Evolutionary conservation across 2,113 vertebrate species (phyloP).

Genomic region (Falcunculus frontatus): DNA sequence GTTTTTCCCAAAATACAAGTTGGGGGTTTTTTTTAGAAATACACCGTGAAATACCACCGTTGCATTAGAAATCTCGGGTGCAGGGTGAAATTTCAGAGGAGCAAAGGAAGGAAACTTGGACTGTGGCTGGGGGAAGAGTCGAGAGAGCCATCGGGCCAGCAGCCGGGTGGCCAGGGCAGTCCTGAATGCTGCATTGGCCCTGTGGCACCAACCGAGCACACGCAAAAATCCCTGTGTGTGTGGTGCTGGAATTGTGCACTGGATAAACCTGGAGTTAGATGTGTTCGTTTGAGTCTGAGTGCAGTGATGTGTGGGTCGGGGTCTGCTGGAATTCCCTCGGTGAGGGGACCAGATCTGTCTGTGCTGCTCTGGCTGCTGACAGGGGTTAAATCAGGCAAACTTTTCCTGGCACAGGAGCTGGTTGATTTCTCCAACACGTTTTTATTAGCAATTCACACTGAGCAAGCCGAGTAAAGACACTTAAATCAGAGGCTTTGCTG

Average conservation of each 20-base stretch:
- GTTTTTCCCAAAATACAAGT: accelerated
- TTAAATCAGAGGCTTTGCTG: not conserved
- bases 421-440: not conserved
- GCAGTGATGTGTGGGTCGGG: not conserved
- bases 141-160: accelerated
- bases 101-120: not conserved
- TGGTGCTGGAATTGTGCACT: not conserved
- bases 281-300: not conserved
- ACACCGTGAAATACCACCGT: accelerated
- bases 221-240: accelerated
- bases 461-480: not conserved
- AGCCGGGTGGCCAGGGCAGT: accelerated
- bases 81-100: not conserved
- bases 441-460: not conserved
- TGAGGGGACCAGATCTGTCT: not conserved
- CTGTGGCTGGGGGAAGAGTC: too few species aligned
- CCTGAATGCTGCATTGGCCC: accelerated
- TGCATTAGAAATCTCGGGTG: not conserved
- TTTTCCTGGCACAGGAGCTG: not conserved
- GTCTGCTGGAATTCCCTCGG: not conserved
- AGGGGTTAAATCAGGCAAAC: not conserved
- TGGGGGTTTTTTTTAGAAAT: not conserved
- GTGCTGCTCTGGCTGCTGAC: not conserved
- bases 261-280: not conserved
- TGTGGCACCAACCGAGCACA: accelerated